Percentiles rank a stretch among this genome's conserved stretches.
Evolutionary conservation across 2,797 vertebrate species (phyloP).

Genomic region (Bradypodion pumilum): DNA sequence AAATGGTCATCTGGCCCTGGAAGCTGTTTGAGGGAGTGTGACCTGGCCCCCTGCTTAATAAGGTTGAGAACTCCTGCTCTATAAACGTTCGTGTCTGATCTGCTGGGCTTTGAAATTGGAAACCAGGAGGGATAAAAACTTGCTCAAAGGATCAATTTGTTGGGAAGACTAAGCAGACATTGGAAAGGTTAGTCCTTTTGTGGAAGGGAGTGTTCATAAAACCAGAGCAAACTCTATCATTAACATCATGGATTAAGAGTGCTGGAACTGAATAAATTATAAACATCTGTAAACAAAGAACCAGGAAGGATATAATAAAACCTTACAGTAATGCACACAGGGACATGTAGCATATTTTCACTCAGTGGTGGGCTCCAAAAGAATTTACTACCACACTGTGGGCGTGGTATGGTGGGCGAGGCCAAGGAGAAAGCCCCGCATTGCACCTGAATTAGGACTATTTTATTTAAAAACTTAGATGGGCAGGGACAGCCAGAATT

Average conservation of each 20-base stretch:
- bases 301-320: not conserved
- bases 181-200: not conserved
- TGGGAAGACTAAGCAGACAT: not conserved
- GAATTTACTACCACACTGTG: no score
- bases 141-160: not conserved
- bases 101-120: not conserved
- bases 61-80: no score
- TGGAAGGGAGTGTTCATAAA: not conserved
- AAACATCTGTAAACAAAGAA: constrained; percentile 3
- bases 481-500: no score
- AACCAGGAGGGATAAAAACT: not conserved
- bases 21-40: no score
- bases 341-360: not conserved
- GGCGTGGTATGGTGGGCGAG: no score
- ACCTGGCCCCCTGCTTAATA: no score
- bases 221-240: not conserved
- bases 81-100: no score
- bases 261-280: not conserved
- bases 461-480: no score
- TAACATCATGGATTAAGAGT: not conserved
- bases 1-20: no score
- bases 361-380: no score
- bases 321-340: not conserved
- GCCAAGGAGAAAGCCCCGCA: no score
- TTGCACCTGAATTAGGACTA: no score